A percentile compares a stretch with the other conserved stretches of the same genome.
Conservation (phyloP, 2,113 vertebrate species). For the Stigmatopora argus region DNA sequence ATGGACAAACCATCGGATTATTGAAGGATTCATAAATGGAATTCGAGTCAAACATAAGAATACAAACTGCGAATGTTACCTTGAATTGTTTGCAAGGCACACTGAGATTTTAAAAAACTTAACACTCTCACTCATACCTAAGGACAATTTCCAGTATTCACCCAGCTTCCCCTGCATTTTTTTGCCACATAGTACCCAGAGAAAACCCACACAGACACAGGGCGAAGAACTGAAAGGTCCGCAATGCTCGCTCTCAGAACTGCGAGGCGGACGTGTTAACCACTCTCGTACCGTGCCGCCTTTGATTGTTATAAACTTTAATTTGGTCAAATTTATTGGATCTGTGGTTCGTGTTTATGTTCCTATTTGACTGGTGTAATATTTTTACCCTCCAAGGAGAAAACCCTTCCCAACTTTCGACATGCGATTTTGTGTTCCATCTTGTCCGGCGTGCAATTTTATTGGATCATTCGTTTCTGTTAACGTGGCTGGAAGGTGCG, state of each 20-base stretch:
- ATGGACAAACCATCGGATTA: conserved; percentile 50
- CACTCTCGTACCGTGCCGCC: no score
- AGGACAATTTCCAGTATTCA: no score
- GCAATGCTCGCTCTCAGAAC: no score
- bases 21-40: conserved; percentile 35
- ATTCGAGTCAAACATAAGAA: conserved; percentile 41
- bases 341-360: conserved; percentile 1
- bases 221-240: no score
- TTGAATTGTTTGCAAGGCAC: conserved; percentile 18
- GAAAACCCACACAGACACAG: no score
- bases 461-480: conserved; percentile 55
- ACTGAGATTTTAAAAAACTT: conserved; percentile 27
- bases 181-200: no score
- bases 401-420: conserved; percentile 17
- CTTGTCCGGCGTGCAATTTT: conserved; percentile 59
- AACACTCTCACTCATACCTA: background rate
- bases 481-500: conserved; percentile 60
- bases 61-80: conserved; percentile 35
- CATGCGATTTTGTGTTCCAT: conserved; percentile 45
- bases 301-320: no score
- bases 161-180: no score
- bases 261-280: no score
- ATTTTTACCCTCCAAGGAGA: conserved; percentile 2
- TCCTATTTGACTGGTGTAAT: conserved; percentile 11
- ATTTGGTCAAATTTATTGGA: background rate